These are phyloP conservation scores for Neogobius melanostomus DNA, from an alignment of 2,113 vertebrate genomes.

Conservation along the genomic window DNA sequence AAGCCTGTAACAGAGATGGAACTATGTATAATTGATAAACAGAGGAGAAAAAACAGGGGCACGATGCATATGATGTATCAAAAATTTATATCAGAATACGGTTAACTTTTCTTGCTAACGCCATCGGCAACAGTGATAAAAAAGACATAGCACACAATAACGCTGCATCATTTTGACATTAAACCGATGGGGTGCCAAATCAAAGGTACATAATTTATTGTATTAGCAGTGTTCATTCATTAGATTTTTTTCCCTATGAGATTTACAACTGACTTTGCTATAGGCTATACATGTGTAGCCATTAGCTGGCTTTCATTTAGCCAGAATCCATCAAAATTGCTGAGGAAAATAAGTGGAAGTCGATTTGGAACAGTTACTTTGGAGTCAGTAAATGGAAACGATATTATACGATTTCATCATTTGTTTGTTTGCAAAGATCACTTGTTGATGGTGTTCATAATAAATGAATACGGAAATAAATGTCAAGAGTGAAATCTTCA, in stretches of 20 bases:
- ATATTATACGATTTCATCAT: too few relatives aligned
- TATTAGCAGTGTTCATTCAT: not conserved
- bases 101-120: constrained; percentile 10
- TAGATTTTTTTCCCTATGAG: not conserved
- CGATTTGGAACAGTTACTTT: too few relatives aligned
- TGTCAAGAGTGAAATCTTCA: constrained; percentile 57
- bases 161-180: constrained; percentile 8
- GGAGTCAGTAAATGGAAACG: too few relatives aligned
- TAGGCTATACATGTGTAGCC: too few relatives aligned
- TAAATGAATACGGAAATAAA: not conserved
- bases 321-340: too few relatives aligned
- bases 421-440: too few relatives aligned
- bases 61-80: not conserved
- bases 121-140: constrained; percentile 8
- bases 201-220: constrained; percentile 13
- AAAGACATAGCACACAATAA: not conserved
- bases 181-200: constrained; percentile 24
- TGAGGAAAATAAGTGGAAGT: too few relatives aligned
- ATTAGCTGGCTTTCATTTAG: too few relatives aligned
- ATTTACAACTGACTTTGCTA: too few relatives aligned
- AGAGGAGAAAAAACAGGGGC: constrained; percentile 10
- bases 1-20: constrained; percentile 5
- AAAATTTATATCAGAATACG: constrained; percentile 6
- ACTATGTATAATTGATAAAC: constrained; percentile 24
- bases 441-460: too few relatives aligned